Base-by-base conservation (phyloP, 2,113 vertebrate species). In the Drymodes brunneopygia region DNA sequence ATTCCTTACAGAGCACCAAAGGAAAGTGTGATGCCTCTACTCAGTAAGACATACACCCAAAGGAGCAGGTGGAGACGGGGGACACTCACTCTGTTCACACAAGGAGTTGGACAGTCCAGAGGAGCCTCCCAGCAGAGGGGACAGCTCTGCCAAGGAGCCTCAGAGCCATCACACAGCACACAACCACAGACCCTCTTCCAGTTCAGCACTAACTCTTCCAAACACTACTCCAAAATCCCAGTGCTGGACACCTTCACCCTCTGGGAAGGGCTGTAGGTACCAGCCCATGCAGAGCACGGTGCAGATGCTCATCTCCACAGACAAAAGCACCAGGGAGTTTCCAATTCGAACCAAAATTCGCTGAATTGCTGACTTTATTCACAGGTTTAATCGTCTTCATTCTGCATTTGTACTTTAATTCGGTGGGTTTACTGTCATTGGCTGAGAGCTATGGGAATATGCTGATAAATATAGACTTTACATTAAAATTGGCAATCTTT, bases 401-500 rank as follows among this genome's bases (percentile, higher is more conserved):
- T 81, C 83, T 8, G 1, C 45, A 33, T 86, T 50, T 81, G 9
- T 48, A 10, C 51, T 84, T 66, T 27, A 45, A 73, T 86, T 91
- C 33, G 7, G 58, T 70, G 31, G 67, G 36, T 83, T 88, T 83
- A 27, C 67, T 70, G 81, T 33, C 69, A 73, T 9, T 70, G 83
- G 60, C 83, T 61, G 36, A 62, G 58, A 48, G 14, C 47, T 50
- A 14, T 66, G 86, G 0, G 20, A 73, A 77, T 33, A 27, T 21
- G 45, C 60, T 92, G 83, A 58, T 66, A 96, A 96, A 92, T 86
- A 92, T 15, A 92, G 89, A 50, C 35, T 89, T 95, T 70, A 78
- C 28, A 77, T 88, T 77, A 81, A 88, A 86, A 88, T 33, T 81
- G 77, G 31, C 93, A 88, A 47, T 88, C 51, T 1, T 92, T 88